These are phyloP conservation scores for Cynocephalus volans DNA, from an alignment of 2,113 vertebrate species.

Conservation along the genomic window DNA sequence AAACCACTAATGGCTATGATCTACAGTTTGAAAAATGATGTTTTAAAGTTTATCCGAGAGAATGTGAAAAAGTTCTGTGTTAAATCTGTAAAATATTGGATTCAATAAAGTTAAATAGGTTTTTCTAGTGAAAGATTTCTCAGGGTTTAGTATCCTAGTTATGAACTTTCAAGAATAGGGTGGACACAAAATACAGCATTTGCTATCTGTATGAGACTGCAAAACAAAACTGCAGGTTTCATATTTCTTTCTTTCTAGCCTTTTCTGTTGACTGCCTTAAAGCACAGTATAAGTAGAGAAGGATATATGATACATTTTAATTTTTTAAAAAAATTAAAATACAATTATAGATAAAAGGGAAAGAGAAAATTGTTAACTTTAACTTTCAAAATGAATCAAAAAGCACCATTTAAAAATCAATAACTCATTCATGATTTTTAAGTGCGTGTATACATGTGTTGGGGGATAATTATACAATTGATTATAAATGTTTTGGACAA, in stretches of 20 bases:
- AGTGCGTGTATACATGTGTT: not conserved
- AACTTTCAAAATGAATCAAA: not conserved
- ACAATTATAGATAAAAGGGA: not conserved
- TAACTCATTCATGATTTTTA: not conserved
- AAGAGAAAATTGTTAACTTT: not conserved
- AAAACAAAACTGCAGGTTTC: not conserved
- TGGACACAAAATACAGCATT: not conserved
- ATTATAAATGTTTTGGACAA: not conserved
- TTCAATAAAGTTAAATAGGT: slow-evolving; percentile 41
- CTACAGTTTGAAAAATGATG: not conserved
- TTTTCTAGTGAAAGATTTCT: not conserved
- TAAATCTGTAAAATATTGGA: slow-evolving; percentile 34
- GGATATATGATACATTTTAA: not conserved
- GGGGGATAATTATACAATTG: not conserved
- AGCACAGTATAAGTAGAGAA: not conserved
- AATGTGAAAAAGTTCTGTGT: not conserved
- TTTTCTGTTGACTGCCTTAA: not conserved
- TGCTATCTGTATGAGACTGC: not conserved
- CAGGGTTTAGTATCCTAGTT: not conserved
- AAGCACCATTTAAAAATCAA: not conserved
- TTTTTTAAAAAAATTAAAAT: slow-evolving; percentile 31
- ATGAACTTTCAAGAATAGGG: not conserved
- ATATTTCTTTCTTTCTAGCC: not conserved
- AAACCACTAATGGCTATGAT: not conserved
- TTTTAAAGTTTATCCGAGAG: not conserved